Percentiles rank a stretch among this genome's conserved stretches.
Conservation (phyloP, 2,888 invertebrate genomes). For the Ethmia dodecea region DNA sequence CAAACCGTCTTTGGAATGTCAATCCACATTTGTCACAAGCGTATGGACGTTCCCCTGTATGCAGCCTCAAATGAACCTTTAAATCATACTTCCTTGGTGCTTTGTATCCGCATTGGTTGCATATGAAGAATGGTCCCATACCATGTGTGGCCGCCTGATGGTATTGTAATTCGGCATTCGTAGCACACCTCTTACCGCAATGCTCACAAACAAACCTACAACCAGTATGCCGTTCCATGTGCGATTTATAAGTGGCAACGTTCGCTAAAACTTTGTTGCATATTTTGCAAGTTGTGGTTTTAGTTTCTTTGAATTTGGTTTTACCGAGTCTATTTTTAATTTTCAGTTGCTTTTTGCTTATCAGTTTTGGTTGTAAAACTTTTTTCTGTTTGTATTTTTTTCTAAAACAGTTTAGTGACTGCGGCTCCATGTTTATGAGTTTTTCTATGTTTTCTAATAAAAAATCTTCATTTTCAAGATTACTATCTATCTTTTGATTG, state of each 20-base stretch:
- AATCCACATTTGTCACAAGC: slow-evolving; percentile 63
- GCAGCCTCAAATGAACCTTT: slow-evolving; percentile 53
- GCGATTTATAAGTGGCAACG: slow-evolving; percentile 40
- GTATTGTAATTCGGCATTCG: slow-evolving; percentile 36
- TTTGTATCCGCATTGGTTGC: slow-evolving; percentile 53
- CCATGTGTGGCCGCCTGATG: slow-evolving; percentile 51
- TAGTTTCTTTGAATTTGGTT: background rate
- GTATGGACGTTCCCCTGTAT: slow-evolving; percentile 61
- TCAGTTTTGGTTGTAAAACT: background rate
- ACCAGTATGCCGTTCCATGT: slow-evolving; percentile 56
- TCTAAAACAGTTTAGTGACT: background rate
- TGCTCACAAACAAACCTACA: slow-evolving; percentile 57
- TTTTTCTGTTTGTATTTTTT: background rate
- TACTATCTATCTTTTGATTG: too few relatives aligned
- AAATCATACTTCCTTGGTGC: slow-evolving; percentile 44
- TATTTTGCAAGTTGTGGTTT: slow-evolving; percentile 35
- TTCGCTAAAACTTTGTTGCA: slow-evolving; percentile 50
- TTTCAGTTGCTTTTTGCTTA: background rate
- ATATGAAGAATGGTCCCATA: slow-evolving; percentile 45
- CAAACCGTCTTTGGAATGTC: slow-evolving; percentile 52
- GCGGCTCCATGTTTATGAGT: slow-evolving; percentile 6
- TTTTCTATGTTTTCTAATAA: slow-evolving; percentile 17
- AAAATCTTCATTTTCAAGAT: slow-evolving; percentile 6
- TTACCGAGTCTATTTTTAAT: slow-evolving; percentile 4
- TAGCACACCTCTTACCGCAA: slow-evolving; percentile 55